These are phyloP conservation scores for Mermis nigrescens DNA, from an alignment of 2,888 invertebrate genomes.

Conservation along the genomic window DNA sequence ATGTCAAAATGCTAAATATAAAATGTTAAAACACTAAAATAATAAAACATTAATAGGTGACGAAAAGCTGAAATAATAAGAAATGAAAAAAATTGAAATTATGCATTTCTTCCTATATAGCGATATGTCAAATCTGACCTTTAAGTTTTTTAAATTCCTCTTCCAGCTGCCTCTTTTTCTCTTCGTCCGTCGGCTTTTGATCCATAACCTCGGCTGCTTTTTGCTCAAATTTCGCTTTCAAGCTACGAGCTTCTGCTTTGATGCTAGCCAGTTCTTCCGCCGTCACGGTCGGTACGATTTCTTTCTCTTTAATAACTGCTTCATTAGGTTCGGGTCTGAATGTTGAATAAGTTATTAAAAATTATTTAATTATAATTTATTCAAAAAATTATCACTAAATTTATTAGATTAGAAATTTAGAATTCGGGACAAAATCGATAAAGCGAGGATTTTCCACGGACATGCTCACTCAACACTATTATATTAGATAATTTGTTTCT, in stretches of 20 bases:
- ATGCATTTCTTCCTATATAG: too few species aligned
- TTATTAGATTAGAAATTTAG: too few species aligned
- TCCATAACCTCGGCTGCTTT: slow-evolving; percentile 29
- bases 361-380: too few species aligned
- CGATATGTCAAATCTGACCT: slow-evolving; percentile 18
- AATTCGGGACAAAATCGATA: too few species aligned
- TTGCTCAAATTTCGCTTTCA: slow-evolving; percentile 31
- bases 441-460: too few species aligned
- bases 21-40: too few species aligned
- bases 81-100: too few species aligned
- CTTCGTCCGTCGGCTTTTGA: slow-evolving; percentile 27
- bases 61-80: background rate
- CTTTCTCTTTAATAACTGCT: slow-evolving; percentile 11
- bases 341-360: too few species aligned
- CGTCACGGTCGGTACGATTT: background rate
- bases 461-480: too few species aligned
- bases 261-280: slow-evolving; percentile 4
- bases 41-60: background rate
- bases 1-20: too few species aligned
- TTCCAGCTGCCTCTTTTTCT: slow-evolving; percentile 31
- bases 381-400: too few species aligned
- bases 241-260: slow-evolving; percentile 25
- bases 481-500: too few species aligned
- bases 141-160: slow-evolving; percentile 30
- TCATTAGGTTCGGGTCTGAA: slow-evolving; percentile 15